phyloP scores from a whole-genome alignment of 2,888 invertebrate species.

The Busseola fusca region DNA sequence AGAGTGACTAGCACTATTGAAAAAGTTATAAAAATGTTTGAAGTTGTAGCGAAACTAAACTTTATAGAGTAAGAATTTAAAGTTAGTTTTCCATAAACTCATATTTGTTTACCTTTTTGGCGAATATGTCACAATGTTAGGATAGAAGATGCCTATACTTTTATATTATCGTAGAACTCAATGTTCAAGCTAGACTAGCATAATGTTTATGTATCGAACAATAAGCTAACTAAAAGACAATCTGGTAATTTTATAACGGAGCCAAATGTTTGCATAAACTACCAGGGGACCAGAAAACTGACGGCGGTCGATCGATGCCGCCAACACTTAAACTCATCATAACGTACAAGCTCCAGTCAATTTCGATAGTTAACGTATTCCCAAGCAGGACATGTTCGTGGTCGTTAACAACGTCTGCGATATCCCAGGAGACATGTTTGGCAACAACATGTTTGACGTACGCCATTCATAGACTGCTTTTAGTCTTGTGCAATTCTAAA shows the following conservation, averaged over 20 bases:
- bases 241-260: background rate
- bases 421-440: slow-evolving; percentile 55
- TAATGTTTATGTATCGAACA: background rate
- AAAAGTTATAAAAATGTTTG: too few relatives aligned
- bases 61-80: too few relatives aligned
- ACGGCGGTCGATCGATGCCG: slow-evolving; percentile 29
- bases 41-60: too few relatives aligned
- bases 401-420: slow-evolving; percentile 58
- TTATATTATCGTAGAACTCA: too few relatives aligned
- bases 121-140: too few relatives aligned
- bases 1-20: too few relatives aligned
- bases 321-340: slow-evolving; percentile 50
- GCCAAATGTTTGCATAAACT: slow-evolving; percentile 24
- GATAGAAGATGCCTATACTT: too few relatives aligned
- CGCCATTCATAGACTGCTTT: slow-evolving; percentile 55
- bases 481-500: slow-evolving; percentile 39
- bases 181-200: too few relatives aligned
- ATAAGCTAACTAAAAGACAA: background rate
- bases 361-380: slow-evolving; percentile 55
- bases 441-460: slow-evolving; percentile 56
- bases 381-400: slow-evolving; percentile 53
- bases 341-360: slow-evolving; percentile 52
- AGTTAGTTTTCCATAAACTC: too few relatives aligned
- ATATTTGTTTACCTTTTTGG: too few relatives aligned
- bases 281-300: slow-evolving; percentile 46